Percentiles rank a stretch among this genome's conserved stretches.
Evolutionary conservation across 2,888 invertebrate genomes (phyloP).

Genomic region (Erynnis tages): DNA sequence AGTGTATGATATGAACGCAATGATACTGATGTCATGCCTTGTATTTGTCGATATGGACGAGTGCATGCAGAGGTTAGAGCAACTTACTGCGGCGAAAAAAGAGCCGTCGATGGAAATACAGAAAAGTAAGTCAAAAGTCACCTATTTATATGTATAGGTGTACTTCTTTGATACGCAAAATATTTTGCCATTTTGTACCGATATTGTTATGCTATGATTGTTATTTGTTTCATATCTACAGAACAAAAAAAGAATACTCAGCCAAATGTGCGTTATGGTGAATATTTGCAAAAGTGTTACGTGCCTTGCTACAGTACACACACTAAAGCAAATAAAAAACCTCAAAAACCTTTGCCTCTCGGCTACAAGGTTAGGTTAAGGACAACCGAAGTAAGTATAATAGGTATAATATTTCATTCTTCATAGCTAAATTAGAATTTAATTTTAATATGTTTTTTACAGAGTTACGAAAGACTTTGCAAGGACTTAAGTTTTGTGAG

Average conservation of each 20-base stretch:
- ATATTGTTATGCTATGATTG: neutral
- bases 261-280: slow-evolving; percentile 54
- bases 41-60: slow-evolving; percentile 68
- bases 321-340: slow-evolving; percentile 33
- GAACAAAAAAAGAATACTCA: slow-evolving; percentile 46
- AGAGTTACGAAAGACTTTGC: slow-evolving; percentile 61
- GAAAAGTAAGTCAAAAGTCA: slow-evolving; percentile 49
- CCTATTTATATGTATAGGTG: no score
- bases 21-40: slow-evolving; percentile 63
- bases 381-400: slow-evolving; percentile 47
- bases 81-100: slow-evolving; percentile 44
- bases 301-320: slow-evolving; percentile 47
- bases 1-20: slow-evolving; percentile 68
- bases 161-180: slow-evolving; percentile 1
- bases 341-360: slow-evolving; percentile 44
- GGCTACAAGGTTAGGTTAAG: slow-evolving; percentile 58
- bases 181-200: no score
- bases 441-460: slow-evolving; percentile 35
- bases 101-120: slow-evolving; percentile 31
- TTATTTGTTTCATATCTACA: slow-evolving; percentile 35
- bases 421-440: no score
- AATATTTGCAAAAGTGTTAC: slow-evolving; percentile 55
- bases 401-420: neutral
- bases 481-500: slow-evolving; percentile 52
- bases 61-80: slow-evolving; percentile 51